phyloP scores from a whole-genome alignment of 2,797 vertebrate genomes.

The Sciurus carolinensis region DNA sequence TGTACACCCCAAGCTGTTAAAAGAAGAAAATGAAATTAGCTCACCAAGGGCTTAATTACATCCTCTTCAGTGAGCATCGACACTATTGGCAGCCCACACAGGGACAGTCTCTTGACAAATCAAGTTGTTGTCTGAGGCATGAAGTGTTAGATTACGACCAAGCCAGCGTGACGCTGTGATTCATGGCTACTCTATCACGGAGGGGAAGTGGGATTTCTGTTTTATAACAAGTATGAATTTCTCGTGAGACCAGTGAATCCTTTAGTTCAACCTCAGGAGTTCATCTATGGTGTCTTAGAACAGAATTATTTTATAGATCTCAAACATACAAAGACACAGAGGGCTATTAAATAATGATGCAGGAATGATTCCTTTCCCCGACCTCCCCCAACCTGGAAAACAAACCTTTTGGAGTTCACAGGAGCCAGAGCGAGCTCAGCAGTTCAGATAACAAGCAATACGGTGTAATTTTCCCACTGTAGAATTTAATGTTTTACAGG shows the following conservation, averaged over 20 bases:
- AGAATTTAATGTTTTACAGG: conserved; percentile 8
- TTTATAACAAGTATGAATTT: conserved; percentile 89
- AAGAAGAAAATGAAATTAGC: conserved; percentile 87
- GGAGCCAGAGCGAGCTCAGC: background rate
- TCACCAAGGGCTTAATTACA: conserved; percentile 88
- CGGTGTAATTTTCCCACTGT: background rate
- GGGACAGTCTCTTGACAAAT: conserved; percentile 90
- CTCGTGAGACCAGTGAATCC: conserved; percentile 88
- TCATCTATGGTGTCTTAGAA: conserved; percentile 85
- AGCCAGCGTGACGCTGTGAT: conserved; percentile 89
- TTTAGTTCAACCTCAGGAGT: conserved; percentile 87
- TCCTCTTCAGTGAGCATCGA: conserved; percentile 87
- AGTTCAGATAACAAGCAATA: background rate
- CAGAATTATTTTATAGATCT: conserved; percentile 84
- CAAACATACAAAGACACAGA: conserved; percentile 84
- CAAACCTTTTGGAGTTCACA: conserved; percentile 12
- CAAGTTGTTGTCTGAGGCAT: conserved; percentile 91
- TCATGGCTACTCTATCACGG: conserved; percentile 88
- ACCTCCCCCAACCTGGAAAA: background rate
- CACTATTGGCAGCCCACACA: conserved; percentile 87
- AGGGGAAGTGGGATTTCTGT: conserved; percentile 89
- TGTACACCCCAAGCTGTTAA: conserved; percentile 79
- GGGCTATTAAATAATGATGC: conserved; percentile 81
- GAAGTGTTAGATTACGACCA: conserved; percentile 91
- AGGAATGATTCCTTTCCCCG: conserved; percentile 35